Base-by-base conservation (phyloP, 1,140 invertebrate species). In the Scaptomyza graminum region DNA sequence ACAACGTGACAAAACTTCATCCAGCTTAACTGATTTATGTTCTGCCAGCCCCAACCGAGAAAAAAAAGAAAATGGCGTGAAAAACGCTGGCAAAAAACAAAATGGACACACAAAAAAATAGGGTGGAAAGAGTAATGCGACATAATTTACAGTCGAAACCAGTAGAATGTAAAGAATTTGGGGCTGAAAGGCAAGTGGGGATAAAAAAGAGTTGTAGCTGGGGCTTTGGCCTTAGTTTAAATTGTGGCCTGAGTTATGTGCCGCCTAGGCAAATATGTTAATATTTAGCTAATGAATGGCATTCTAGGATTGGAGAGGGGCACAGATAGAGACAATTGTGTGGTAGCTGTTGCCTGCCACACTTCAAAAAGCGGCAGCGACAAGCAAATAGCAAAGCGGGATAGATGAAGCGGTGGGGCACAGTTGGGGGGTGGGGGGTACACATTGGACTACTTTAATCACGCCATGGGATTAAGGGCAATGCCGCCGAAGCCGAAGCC, bases 391-490 rank as follows among this genome's bases (percentile, higher is more conserved):
- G n/a, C 31, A 13, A 31, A n/a, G n/a, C n/a, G n/a, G n/a, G n/a
- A n/a, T n/a, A n/a, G n/a, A n/a, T n/a, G n/a, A n/a, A n/a, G n/a
- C n/a, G n/a, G n/a, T n/a, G n/a, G n/a, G n/a, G n/a, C n/a, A n/a
- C n/a, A n/a, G n/a, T n/a, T n/a, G n/a, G n/a, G n/a, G 18, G 18
- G 18, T 1, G 15, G 7, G 46, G 31, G 50, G 9, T 50, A 41
- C 61, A 59, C 37, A 44, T 47, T 84, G 82, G 82, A 88, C 82
- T 87, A 82, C 83, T 85, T 85, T 85, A 85, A 85, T 85, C 82
- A 85, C 83, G 82, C 82, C 82, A 85, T 85, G 82, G 82, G 82
- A 85, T 85, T 87, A 87, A 79, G 83, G 81, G 82, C 64, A 73
- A 68, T 28, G 57, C 51, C 44, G 57, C 51, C 44, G 18, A 22